Conservation (phyloP, 2,888 invertebrate genomes). For the Pollenia amentaria region DNA sequence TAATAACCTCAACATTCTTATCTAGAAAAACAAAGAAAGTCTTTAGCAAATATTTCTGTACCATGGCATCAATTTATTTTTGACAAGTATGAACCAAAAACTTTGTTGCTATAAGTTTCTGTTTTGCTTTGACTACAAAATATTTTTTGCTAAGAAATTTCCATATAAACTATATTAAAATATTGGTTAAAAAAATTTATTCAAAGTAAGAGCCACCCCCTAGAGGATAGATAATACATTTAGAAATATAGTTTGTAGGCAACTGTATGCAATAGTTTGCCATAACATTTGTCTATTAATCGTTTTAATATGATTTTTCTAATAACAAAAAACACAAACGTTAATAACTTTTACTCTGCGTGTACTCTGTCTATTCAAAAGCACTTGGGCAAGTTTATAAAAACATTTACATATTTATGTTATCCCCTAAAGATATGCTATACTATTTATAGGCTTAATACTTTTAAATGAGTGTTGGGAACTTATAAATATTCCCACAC, state of each 20-base stretch:
- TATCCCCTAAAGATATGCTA: conserved; percentile 9
- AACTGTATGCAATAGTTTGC: not conserved
- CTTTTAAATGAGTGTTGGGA: too few species aligned
- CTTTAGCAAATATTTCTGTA: conserved; percentile 34
- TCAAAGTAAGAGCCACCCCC: too few species aligned
- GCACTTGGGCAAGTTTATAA: not conserved
- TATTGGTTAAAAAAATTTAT: too few species aligned
- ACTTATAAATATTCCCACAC: too few species aligned
- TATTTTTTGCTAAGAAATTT: too few species aligned
- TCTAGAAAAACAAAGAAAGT: not conserved
- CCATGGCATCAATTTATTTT: conserved; percentile 21
- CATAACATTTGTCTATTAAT: not conserved
- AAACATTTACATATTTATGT: conserved; percentile 8
- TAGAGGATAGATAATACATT: too few species aligned
- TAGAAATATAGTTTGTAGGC: too few species aligned
- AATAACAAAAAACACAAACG: not conserved
- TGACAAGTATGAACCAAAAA: conserved; percentile 16
- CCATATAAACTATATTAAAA: too few species aligned
- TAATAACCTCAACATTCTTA: not conserved
- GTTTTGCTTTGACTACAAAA: too few species aligned
- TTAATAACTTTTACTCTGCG: not conserved
- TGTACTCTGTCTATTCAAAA: conserved; percentile 1
- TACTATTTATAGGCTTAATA: not conserved
- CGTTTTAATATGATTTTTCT: too few species aligned
- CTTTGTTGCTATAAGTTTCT: too few species aligned